Conservation (phyloP, 1,140 invertebrate genomes). For the Venturia canescens region DNA sequence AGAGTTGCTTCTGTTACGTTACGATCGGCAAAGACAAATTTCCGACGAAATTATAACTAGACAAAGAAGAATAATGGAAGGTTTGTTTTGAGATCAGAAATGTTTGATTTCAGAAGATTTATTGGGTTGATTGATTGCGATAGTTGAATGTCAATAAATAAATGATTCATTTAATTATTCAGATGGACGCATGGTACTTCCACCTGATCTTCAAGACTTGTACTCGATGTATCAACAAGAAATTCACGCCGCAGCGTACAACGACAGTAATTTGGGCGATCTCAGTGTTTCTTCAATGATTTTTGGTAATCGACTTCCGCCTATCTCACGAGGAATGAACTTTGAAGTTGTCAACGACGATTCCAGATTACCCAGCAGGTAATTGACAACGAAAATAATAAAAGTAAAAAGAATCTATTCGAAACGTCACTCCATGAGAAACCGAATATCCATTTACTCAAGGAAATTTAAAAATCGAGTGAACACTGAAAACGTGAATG, state of each 20-base stretch:
- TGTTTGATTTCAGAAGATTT: not conserved
- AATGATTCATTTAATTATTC: conserved; percentile 53
- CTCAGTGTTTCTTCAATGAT: conserved; percentile 61
- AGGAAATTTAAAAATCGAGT: no score
- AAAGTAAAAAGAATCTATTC: not conserved
- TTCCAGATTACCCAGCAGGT: conserved; percentile 66
- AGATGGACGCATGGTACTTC: conserved; percentile 83
- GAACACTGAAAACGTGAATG: no score
- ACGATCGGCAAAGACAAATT: conserved; percentile 89
- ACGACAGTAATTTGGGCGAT: conserved; percentile 75
- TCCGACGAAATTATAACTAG: conserved; percentile 95
- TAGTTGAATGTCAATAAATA: not conserved
- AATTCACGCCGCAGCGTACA: conserved; percentile 86
- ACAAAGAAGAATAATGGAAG: conserved; percentile 91
- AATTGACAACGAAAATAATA: not conserved
- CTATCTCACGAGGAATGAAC: conserved; percentile 65
- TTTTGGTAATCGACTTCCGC: conserved; percentile 64
- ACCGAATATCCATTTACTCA: no score
- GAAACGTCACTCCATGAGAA: no score
- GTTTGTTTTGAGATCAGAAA: conserved; percentile 71
- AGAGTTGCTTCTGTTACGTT: conserved; percentile 89
- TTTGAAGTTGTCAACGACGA: conserved; percentile 65
- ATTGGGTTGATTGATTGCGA: not conserved
- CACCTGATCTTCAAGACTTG: conserved; percentile 88
- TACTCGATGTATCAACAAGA: conserved; percentile 92